These are phyloP conservation scores for Netelia inedita DNA, from an alignment of 2,888 invertebrate genomes.

Conservation along the genomic window DNA sequence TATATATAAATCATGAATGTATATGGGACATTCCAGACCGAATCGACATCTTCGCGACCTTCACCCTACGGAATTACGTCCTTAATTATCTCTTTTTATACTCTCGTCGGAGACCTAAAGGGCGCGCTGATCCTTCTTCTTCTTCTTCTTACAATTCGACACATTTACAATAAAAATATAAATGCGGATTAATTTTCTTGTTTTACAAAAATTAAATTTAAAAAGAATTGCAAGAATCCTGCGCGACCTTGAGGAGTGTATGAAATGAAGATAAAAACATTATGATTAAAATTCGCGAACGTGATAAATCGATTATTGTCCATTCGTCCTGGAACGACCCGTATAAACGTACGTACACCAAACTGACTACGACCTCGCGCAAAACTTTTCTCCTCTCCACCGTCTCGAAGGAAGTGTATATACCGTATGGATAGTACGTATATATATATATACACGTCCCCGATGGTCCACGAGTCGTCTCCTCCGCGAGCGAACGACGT, in stretches of 20 bases:
- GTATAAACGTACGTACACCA: not conserved
- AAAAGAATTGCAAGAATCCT: not conserved
- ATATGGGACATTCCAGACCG: not conserved
- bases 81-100: not conserved
- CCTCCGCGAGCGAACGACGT: not conserved
- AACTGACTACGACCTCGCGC: constrained; percentile 26
- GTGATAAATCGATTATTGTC: too few relatives aligned
- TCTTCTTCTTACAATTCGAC: too few relatives aligned
- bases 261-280: not conserved
- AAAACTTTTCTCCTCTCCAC: constrained; percentile 51
- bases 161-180: too few relatives aligned
- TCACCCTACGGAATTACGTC: not conserved
- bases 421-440: not conserved
- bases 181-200: too few relatives aligned
- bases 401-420: not conserved
- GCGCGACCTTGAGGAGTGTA: not conserved
- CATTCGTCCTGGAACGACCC: not conserved
- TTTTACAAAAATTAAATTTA: not conserved
- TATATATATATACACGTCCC: not conserved
- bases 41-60: not conserved
- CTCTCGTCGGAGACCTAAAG: not conserved
- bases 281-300: not conserved
- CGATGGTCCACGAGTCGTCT: constrained; percentile 13
- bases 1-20: not conserved
- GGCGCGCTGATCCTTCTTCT: too few relatives aligned